Conservation (phyloP, 2,113 vertebrate genomes). For the Pimephales promelas region DNA sequence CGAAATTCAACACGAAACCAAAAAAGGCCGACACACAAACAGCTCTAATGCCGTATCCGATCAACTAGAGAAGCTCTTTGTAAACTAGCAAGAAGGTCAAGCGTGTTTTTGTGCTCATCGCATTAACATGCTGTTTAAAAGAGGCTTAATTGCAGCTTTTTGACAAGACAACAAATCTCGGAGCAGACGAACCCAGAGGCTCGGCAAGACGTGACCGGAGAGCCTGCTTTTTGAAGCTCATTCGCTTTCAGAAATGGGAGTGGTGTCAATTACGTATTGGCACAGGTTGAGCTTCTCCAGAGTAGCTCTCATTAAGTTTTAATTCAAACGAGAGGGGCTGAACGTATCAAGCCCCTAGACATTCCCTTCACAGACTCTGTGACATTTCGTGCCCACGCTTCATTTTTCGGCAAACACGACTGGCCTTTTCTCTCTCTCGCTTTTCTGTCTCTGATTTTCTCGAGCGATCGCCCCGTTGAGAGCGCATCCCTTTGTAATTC, state of each 20-base stretch:
- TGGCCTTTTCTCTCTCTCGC: conserved; percentile 36
- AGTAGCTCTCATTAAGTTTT: conserved; percentile 44
- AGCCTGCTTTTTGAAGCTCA: conserved; percentile 5
- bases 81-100: conserved; percentile 34
- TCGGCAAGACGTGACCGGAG: neutral
- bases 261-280: conserved; percentile 47
- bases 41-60: neutral
- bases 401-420: conserved; percentile 20
- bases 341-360: conserved; percentile 22
- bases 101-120: conserved; percentile 2
- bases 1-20: neutral
- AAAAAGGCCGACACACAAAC: conserved; percentile 13
- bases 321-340: conserved; percentile 40
- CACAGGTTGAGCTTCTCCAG: conserved; percentile 26
- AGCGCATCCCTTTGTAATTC: conserved; percentile 36
- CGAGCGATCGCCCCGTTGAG: neutral
- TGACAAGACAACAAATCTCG: conserved; percentile 11
- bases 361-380: conserved; percentile 26
- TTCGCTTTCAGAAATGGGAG: conserved; percentile 44
- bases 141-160: neutral
- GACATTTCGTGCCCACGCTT: conserved; percentile 41
- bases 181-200: neutral
- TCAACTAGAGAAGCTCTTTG: neutral
- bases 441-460: conserved; percentile 35
- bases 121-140: conserved; percentile 13